phyloP scores from a whole-genome alignment of 2,888 invertebrate species.

The Drosophila birchii region DNA sequence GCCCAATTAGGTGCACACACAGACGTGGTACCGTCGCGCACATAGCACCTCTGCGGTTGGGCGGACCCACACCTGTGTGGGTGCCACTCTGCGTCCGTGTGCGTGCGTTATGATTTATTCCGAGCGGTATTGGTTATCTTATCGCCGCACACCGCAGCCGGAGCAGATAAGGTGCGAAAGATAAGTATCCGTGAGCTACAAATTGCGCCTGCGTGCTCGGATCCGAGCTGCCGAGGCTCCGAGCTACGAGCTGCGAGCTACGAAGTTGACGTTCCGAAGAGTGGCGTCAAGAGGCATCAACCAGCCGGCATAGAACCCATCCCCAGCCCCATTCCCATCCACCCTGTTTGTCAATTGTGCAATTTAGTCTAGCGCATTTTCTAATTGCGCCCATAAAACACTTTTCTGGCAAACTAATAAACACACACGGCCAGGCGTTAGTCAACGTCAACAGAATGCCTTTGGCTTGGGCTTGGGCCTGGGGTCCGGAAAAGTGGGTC shows the following conservation, averaged over 20 bases:
- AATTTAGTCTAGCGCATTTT: conserved; percentile 71
- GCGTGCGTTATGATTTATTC: conserved; percentile 75
- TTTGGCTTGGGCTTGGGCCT: conserved; percentile 23
- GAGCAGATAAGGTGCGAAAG: conserved; percentile 29
- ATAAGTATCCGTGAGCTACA: conserved; percentile 82
- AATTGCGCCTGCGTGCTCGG: conserved; percentile 83
- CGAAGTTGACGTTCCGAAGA: conserved; percentile 4
- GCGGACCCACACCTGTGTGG: conserved; percentile 47
- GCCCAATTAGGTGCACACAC: conserved; percentile 74
- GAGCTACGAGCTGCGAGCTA: too few relatives aligned
- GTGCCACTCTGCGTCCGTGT: conserved; percentile 29
- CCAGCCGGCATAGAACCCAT: conserved; percentile 30
- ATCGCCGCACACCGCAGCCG: conserved; percentile 65
- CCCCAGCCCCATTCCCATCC: conserved; percentile 2
- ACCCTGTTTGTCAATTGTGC: conserved; percentile 74
- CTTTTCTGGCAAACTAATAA: conserved; percentile 78
- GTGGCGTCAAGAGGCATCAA: conserved; percentile 17
- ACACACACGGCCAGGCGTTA: conserved; percentile 59
- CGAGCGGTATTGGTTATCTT: conserved; percentile 79
- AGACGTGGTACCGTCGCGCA: conserved; percentile 44
- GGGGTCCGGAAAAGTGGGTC: conserved; percentile 15
- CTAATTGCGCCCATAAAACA: conserved; percentile 76
- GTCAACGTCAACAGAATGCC: conserved; percentile 61
- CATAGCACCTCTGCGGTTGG: conserved; percentile 59
- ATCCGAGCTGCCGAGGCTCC: conserved; percentile 39